phyloP scores from a whole-genome alignment of 2,113 vertebrate genomes.

The Arizona elegans region DNA sequence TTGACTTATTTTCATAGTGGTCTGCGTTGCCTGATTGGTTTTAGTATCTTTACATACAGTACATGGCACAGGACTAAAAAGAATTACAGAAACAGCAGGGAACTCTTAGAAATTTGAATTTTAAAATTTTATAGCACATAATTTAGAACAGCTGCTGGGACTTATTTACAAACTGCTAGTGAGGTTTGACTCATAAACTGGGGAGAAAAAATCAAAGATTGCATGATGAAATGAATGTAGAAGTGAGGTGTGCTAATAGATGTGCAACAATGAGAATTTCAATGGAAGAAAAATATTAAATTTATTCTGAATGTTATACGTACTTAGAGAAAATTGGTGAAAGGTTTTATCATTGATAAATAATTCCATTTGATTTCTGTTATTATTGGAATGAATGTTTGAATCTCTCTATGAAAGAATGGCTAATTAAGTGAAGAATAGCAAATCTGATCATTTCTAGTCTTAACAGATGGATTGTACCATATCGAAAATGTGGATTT shows the following conservation, averaged over 20 bases:
- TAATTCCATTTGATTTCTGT: not conserved
- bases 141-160: not conserved
- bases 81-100: not conserved
- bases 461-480: not conserved
- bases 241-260: not conserved
- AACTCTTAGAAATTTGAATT: not conserved
- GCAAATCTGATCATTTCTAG: not conserved
- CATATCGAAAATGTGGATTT: not conserved
- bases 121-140: not conserved
- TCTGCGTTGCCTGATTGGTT: not conserved
- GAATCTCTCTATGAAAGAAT: not conserved
- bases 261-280: not conserved
- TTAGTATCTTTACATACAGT: not conserved
- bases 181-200: not conserved
- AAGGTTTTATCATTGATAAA: not conserved
- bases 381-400: not conserved
- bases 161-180: not conserved
- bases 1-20: not conserved
- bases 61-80: not conserved
- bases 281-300: not conserved
- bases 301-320: not conserved
- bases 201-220: not conserved
- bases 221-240: not conserved
- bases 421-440: not conserved
- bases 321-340: not conserved